A percentile compares a stretch with the other conserved stretches of the same genome.
phyloP scores from a whole-genome alignment of 2,113 vertebrate genomes.

The Plecotus auritus region DNA sequence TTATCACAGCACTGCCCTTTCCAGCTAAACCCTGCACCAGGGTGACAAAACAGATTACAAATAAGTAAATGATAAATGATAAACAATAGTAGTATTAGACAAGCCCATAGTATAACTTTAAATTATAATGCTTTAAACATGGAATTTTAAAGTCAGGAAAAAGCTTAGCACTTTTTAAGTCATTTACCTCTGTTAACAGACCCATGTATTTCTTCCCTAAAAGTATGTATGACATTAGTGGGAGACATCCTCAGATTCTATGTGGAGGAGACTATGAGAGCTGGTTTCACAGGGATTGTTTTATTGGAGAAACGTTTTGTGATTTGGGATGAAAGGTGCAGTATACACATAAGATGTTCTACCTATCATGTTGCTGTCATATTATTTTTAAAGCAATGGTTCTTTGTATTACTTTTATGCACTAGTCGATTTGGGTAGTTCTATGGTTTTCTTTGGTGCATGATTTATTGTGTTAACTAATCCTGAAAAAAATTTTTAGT shows the following conservation, averaged over 20 bases:
- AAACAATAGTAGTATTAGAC: not conserved
- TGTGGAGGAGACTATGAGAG: not conserved
- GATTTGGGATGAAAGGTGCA: slow-evolving; percentile 1
- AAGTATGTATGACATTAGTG: not conserved
- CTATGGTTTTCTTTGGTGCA: slow-evolving; percentile 47
- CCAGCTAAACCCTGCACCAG: not conserved
- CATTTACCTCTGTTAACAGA: not conserved
- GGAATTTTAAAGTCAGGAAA: not conserved
- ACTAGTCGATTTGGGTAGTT: slow-evolving; percentile 36
- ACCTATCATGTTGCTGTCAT: not conserved
- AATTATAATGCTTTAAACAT: not conserved
- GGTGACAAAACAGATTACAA: not conserved
- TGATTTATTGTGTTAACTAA: slow-evolving; percentile 52
- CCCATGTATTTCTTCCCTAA: not conserved
- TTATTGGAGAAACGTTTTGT: slow-evolving; percentile 31
- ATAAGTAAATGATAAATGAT: not conserved
- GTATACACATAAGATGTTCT: slow-evolving; percentile 9
- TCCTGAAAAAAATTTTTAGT: not conserved
- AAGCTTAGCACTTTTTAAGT: not conserved
- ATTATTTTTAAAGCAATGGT: slow-evolving; percentile 31
- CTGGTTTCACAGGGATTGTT: not conserved
- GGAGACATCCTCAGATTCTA: not conserved
- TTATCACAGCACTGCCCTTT: not conserved
- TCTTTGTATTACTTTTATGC: slow-evolving; percentile 34
- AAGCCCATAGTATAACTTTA: not conserved